Base-by-base conservation (phyloP, 2,888 invertebrate species). In the Cheilosia variabilis region DNA sequence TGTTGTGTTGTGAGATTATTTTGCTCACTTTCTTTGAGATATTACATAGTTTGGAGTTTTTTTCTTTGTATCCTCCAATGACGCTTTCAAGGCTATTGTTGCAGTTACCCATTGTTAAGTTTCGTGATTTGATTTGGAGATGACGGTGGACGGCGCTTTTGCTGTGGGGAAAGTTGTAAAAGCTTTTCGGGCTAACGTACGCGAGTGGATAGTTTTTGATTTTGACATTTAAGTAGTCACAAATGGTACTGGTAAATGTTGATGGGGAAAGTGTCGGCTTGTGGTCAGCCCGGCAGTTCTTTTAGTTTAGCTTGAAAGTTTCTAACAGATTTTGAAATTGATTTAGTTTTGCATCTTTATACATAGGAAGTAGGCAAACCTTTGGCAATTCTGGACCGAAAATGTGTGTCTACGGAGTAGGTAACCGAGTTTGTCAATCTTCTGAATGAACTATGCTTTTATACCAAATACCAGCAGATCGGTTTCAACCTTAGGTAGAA, bases 121-220 rank as follows among this genome's bases (percentile, higher is more conserved):
- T 83, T 37, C 57, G 57, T 78, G 78, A 79, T 84, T 71, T 69
- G 69, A 79, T 84, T 84, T 76, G 34, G 17, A 55, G 34, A 65
- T 19, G 53, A 22, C 31, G 53, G 27, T 24, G 63, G 68, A 37
- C 10, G 24, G 52, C 50, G 50, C 52, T 63, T 57, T 69, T 45
- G 27, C 45, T 75, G 63, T 69, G 47, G 34, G 43, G 4, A 60
- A 53, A 77, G 52, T 45, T 24, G 34, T 22, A 68, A 47, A 19
- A 76, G 52, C 52, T 52, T 27, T 24, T 52, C 22, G 24, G 27
- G 34, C 27, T 13, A n/a, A 2, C 17, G 2, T 60, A 5, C n/a
- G 6, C 13, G 22, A 6, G 19, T 41, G 6, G 63, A 19, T 13
- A 50, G 19, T 47, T 47, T 13, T 31, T 43, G 27, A 17, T 43